A percentile compares a stretch with the other conserved stretches of the same genome.
These are phyloP conservation scores for Sphaerophoria taeniata DNA, from an alignment of 2,888 invertebrate genomes.

Conservation along the genomic window DNA sequence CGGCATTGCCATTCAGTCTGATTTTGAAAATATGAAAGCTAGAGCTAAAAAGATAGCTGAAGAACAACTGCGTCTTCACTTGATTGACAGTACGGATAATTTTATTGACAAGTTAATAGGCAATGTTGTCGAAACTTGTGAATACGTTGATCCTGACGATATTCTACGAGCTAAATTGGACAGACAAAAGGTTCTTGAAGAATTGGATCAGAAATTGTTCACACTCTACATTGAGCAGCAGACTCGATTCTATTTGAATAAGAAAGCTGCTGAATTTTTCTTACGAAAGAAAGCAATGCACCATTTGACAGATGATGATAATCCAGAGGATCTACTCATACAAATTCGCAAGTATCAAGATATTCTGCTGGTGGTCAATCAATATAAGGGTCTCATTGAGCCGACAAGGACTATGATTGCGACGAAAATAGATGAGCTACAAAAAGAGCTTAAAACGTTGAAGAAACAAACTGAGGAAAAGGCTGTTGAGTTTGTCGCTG, in stretches of 20 bases:
- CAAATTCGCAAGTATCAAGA: conserved; percentile 69
- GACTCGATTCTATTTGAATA: conserved; percentile 74
- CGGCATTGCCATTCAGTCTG: conserved; percentile 15
- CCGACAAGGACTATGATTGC: conserved; percentile 51
- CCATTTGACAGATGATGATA: conserved; percentile 75
- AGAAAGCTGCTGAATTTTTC: conserved; percentile 77
- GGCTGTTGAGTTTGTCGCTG: not conserved
- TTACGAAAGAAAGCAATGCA: conserved; percentile 76
- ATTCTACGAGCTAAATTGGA: conserved; percentile 75
- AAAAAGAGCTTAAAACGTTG: conserved; percentile 41
- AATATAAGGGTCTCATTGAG: conserved; percentile 37
- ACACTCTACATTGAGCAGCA: conserved; percentile 68
- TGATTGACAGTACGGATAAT: conserved; percentile 29
- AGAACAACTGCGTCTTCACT: not conserved
- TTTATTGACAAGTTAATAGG: conserved; percentile 75
- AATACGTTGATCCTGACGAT: conserved; percentile 59
- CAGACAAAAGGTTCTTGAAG: conserved; percentile 71
- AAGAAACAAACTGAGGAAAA: conserved; percentile 27
- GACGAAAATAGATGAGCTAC: conserved; percentile 27
- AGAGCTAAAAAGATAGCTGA: not conserved
- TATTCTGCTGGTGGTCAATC: conserved; percentile 75
- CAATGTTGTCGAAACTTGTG: conserved; percentile 70
- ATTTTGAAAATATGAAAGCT: conserved; percentile 22
- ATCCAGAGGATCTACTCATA: conserved; percentile 45
- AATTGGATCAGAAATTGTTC: conserved; percentile 40